Base-by-base conservation (phyloP, 2,888 invertebrate species). In the Chloromyia formosa region DNA sequence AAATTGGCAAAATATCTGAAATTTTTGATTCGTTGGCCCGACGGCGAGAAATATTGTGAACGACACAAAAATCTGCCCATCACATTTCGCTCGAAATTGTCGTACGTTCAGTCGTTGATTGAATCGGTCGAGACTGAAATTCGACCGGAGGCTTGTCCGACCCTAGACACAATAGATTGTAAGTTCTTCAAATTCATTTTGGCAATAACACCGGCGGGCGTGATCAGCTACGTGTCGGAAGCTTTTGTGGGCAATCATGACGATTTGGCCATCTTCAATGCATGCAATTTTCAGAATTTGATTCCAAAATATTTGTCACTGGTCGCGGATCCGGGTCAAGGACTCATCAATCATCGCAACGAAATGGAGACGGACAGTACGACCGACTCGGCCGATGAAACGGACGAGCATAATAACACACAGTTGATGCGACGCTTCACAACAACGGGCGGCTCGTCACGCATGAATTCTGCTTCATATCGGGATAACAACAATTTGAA, bases 71-170 rank as follows among this genome's bases (percentile, higher is more conserved):
- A 84, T 77, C 77, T 83, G 16, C 84, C 84, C 1, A 80, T 85
- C 75, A 80, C 82, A 2, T 85, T 82, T 71, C 81, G 84, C 1
- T 80, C 82, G 9, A 82, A 82, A 76, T 78, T 85, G n/a, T 78
- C 84, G 53, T 82, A 83, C 75, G 83, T 85, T 10, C 84, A 84
- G 75, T 85, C 85, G 20, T 60, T 85, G 58, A 83, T 85, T 73
- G 84, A 85, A 73, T 84, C 84, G 74, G 84, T 85, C 14, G 85
- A 85, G 73, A 84, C 84, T 61, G 84, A 84, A 58, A 79, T 85
- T 74, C 79, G 81, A 16, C 79, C 79, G 14, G 80, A 80, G 62
- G 75, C 79, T 27, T 77, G 82, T 35, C 81, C 82, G 58, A 77
- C 78, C 40, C 73, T 80, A 54, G 79, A 78, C 73, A 78, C 78